Conservation (phyloP, 2,888 invertebrate species). For the Diarsia mendica region DNA sequence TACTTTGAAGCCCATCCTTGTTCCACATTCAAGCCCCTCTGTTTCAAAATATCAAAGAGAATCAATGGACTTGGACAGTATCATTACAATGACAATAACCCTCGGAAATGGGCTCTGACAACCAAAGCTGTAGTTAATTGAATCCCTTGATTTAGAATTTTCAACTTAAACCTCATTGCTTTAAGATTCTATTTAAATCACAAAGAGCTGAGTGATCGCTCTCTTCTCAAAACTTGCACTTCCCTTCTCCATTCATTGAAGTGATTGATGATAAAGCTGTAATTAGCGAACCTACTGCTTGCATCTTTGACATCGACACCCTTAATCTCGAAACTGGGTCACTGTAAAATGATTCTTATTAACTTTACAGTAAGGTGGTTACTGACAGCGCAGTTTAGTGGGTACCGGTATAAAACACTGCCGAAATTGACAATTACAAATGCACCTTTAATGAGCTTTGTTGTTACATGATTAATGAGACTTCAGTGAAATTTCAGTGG, state of each 20-base stretch:
- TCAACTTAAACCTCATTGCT: conserved; percentile 48
- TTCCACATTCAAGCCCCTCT: conserved; percentile 28
- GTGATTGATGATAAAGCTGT: conserved; percentile 85
- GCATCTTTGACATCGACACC: conserved; percentile 74
- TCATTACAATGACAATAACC: conserved; percentile 63
- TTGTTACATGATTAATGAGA: conserved; percentile 86
- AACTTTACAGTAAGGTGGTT: conserved; percentile 68
- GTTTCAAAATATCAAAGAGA: conserved; percentile 58
- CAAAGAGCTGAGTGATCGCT: conserved; percentile 33
- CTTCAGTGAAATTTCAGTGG: conserved; percentile 76
- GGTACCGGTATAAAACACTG: conserved; percentile 69
- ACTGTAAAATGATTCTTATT: conserved; percentile 73
- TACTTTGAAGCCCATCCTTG: conserved; percentile 23
- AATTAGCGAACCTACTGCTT: conserved; percentile 82
- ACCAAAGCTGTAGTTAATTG: conserved; percentile 64
- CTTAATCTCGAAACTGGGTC: conserved; percentile 60
- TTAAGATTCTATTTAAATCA: conserved; percentile 61
- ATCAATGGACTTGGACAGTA: conserved; percentile 62
- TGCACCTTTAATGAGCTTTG: conserved; percentile 86
- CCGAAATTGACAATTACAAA: conserved; percentile 87
- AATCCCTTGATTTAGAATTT: conserved; percentile 55
- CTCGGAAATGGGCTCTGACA: conserved; percentile 56
- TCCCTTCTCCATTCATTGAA: conserved; percentile 70
- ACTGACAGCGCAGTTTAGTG: conserved; percentile 67
- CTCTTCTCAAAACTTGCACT: conserved; percentile 63